phyloP scores from a whole-genome alignment of 2,888 invertebrate genomes.

The Cordylochernes scorpioides region DNA sequence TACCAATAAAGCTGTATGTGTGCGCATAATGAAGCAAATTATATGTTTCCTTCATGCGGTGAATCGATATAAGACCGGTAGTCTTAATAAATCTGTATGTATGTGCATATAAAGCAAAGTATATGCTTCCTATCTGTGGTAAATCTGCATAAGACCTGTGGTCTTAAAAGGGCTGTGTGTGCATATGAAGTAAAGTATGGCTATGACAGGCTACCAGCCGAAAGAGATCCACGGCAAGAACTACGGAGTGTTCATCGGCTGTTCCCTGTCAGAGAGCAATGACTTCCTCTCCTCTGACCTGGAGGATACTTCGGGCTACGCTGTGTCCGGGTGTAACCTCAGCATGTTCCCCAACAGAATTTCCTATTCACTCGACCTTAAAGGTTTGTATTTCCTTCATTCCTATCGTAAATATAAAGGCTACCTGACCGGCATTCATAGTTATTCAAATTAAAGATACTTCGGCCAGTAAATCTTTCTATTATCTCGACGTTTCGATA shows the following conservation, averaged over 20 bases:
- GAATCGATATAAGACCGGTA: too few species aligned
- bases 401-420: neutral
- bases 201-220: conserved; percentile 45
- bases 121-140: too few species aligned
- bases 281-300: conserved; percentile 56
- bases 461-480: too few species aligned
- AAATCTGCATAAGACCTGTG: too few species aligned
- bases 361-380: conserved; percentile 81
- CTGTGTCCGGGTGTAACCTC: conserved; percentile 66
- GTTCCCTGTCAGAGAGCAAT: conserved; percentile 64
- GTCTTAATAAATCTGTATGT: too few species aligned
- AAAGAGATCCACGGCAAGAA: conserved; percentile 50
- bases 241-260: conserved; percentile 85
- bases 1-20: too few species aligned
- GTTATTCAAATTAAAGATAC: neutral
- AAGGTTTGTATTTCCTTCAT: conserved; percentile 25
- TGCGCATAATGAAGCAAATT: too few species aligned
- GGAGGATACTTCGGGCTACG: conserved; percentile 51
- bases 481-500: too few species aligned
- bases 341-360: conserved; percentile 75
- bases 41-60: too few species aligned
- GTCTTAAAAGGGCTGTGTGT: too few species aligned
- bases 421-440: neutral
- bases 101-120: too few species aligned
- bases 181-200: too few species aligned